Percentiles rank a stretch among this genome's conserved stretches.
Conservation (phyloP, 2,113 vertebrate genomes). For the Xiphophorus couchianus region DNA sequence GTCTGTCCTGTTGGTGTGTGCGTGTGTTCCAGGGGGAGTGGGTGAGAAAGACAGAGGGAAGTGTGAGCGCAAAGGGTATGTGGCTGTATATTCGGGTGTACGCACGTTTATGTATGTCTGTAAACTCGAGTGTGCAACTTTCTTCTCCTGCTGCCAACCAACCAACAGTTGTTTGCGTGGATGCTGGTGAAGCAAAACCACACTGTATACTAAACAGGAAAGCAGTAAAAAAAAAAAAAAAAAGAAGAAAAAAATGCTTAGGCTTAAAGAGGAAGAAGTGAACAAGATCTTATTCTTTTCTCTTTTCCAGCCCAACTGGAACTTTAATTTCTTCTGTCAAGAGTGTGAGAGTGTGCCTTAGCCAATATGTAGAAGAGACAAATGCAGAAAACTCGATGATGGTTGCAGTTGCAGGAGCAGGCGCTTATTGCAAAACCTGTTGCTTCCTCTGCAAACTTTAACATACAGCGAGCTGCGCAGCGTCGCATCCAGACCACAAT, state of each 20-base stretch:
- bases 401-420: not conserved
- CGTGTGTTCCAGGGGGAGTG: slow-evolving; percentile 72
- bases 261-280: slow-evolving; percentile 62
- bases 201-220: slow-evolving; percentile 24
- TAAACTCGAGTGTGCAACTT: slow-evolving; percentile 67
- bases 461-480: slow-evolving; percentile 39
- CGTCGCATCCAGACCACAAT: slow-evolving; percentile 57
- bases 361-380: slow-evolving; percentile 5
- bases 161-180: slow-evolving; percentile 37
- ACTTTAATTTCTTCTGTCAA: slow-evolving; percentile 56
- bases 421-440: slow-evolving; percentile 60
- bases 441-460: slow-evolving; percentile 52
- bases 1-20: slow-evolving; percentile 33
- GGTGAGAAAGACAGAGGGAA: slow-evolving; percentile 57
- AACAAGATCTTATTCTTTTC: not conserved
- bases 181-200: slow-evolving; percentile 61
- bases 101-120: slow-evolving; percentile 56
- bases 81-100: slow-evolving; percentile 46
- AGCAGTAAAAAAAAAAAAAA: slow-evolving; percentile 44
- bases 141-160: slow-evolving; percentile 31
- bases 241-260: slow-evolving; percentile 61
- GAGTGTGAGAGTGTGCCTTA: slow-evolving; percentile 33
- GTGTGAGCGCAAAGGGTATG: slow-evolving; percentile 58
- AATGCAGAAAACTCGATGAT: not conserved
- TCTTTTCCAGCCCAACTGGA: slow-evolving; percentile 33